Base-by-base conservation (phyloP, 2,797 vertebrate species). In the Champsocephalus esox region DNA sequence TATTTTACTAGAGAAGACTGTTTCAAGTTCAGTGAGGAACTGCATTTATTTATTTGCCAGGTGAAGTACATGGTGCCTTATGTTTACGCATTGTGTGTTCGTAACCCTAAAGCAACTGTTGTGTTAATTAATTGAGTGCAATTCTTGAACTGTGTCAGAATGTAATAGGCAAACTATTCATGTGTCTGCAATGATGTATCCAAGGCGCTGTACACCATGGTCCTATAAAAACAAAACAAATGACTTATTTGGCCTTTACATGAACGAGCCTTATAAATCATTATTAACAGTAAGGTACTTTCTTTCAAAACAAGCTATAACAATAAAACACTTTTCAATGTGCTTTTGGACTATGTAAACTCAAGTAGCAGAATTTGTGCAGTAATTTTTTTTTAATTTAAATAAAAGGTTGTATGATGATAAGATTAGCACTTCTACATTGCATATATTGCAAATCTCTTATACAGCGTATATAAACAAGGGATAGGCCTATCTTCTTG, bases 41-140 rank as follows among this genome's bases (percentile, higher is more conserved):
- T 64, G 54, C 12, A 61, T 69, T 69, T 60, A 12, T 81, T 81
- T 79, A 5, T 61, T 78, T 79, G 43, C 5, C 46, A 34, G 12
- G 1, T 43, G 32, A 63, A 44, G 9, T 63, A 21, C 63, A 41
- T 12, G 45, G 38, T 55, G 49, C 28, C 13, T 51, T 12, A 17
- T 61, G 16, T 68, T 66, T 44, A 11, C 14, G 1, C 34, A 14
- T 7, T 44, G 19, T 44, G 11, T 58, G 28, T 44, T 28, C 5
- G 28, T 12, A 50, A 19, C 62, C 64, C 7, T 48, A 21, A 13
- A 13, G 8, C 24, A 28, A 10, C 49, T 24, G 8, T 3, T 45
- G 14, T 38, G 44, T 65, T 45, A 16, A 38, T 21, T 17, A 12
- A 44, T 48, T 45, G n/a, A 60, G 66, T 52, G 12, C 49, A 52